These are phyloP conservation scores for Amblyraja radiata DNA, from an alignment of 2,797 vertebrate species.

Conservation along the genomic window DNA sequence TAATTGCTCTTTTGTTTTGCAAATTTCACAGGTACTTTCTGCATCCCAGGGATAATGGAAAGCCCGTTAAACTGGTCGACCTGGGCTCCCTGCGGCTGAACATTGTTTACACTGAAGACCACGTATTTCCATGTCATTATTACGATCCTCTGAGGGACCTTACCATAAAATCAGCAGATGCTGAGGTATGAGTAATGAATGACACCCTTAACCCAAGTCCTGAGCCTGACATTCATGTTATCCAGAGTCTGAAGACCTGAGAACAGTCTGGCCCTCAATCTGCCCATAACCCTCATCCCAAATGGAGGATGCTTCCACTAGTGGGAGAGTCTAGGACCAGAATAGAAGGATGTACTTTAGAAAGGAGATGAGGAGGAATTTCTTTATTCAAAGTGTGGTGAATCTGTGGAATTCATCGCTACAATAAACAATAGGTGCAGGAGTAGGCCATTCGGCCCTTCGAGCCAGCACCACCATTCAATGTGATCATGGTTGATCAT, in stretches of 20 bases:
- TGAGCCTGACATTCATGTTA: background rate
- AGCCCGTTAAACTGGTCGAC: conserved; percentile 86
- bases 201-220: background rate
- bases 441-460: too few species aligned
- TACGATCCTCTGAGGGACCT: conserved; percentile 84
- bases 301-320: too few species aligned
- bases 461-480: too few species aligned
- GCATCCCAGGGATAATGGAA: conserved; percentile 88
- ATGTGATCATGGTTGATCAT: too few species aligned
- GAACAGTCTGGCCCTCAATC: background rate
- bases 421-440: too few species aligned
- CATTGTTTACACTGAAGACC: conserved; percentile 96
- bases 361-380: too few species aligned
- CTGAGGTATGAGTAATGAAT: conserved; percentile 63
- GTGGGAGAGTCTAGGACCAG: too few species aligned
- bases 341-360: too few species aligned
- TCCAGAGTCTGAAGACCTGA: background rate
- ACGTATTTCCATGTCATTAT: conserved; percentile 87
- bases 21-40: conserved; percentile 82
- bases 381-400: too few species aligned
- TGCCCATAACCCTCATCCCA: background rate
- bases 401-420: too few species aligned
- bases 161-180: conserved; percentile 77
- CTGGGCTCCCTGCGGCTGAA: conserved; percentile 90
- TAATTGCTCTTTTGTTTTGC: background rate